Conservation (phyloP, 2,888 invertebrate species). For the Plagodis dolabraria region DNA sequence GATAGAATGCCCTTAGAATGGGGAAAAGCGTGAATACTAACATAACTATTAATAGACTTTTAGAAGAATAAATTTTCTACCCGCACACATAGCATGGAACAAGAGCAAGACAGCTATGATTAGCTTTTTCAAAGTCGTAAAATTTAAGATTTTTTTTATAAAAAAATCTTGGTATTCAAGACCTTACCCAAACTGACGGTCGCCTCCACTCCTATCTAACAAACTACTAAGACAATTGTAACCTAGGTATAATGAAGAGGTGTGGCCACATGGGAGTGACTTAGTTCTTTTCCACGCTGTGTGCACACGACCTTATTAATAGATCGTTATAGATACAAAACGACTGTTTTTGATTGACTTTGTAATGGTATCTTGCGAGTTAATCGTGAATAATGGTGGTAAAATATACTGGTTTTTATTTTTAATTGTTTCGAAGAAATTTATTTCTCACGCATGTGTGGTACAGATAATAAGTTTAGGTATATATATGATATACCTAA, state of each 20-base stretch:
- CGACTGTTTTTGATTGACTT: conserved; percentile 36
- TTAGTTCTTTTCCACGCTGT: conserved; percentile 59
- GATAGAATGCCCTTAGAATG: too few relatives aligned
- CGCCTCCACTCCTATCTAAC: conserved; percentile 13
- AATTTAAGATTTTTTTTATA: too few relatives aligned
- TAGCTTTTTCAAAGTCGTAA: too few relatives aligned
- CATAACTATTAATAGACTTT: too few relatives aligned
- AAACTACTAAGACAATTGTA: conserved; percentile 49
- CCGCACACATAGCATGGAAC: too few relatives aligned
- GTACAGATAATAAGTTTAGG: not conserved
- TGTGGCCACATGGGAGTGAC: conserved; percentile 71
- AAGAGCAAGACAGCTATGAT: too few relatives aligned
- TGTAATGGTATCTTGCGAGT: conserved; percentile 32
- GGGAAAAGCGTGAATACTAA: too few relatives aligned
- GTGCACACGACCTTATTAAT: conserved; percentile 50
- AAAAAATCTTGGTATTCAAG: not conserved
- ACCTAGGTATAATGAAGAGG: conserved; percentile 58
- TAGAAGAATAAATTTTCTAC: too few relatives aligned
- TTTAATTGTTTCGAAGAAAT: not conserved
- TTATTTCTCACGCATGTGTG: too few relatives aligned
- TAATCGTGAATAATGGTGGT: conserved; percentile 19
- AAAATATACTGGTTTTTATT: conserved; percentile 4
- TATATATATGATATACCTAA: too few relatives aligned
- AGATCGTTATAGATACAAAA: conserved; percentile 39
- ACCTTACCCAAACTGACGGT: conserved; percentile 2